These are phyloP conservation scores for Macrosteles quadrilineatus DNA, from an alignment of 1,140 invertebrate genomes.

Conservation along the genomic window DNA sequence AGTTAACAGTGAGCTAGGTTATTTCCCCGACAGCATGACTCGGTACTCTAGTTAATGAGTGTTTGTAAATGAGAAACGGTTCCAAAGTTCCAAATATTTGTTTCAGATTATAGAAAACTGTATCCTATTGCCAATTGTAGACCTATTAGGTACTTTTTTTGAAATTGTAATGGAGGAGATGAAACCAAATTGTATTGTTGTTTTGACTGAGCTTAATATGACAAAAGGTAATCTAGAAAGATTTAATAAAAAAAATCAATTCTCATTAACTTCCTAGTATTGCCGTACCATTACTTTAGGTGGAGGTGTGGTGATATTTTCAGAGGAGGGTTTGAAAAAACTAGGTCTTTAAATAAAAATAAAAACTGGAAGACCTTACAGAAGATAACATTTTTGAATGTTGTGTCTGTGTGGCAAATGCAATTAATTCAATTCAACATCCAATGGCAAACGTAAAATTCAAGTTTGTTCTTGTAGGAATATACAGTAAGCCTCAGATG, in stretches of 20 bases:
- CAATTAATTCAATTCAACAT: not conserved
- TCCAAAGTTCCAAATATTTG: not conserved
- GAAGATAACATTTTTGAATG: not conserved
- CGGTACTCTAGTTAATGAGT: not conserved
- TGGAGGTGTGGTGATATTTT: too few relatives aligned
- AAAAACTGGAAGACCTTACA: too few relatives aligned
- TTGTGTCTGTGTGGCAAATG: not conserved
- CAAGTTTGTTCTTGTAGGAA: too few relatives aligned
- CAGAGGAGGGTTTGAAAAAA: too few relatives aligned
- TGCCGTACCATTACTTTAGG: too few relatives aligned
- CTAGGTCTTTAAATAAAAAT: too few relatives aligned
- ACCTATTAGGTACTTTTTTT: not conserved
- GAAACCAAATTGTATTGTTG: not conserved
- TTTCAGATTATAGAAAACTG: not conserved
- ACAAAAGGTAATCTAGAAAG: too few relatives aligned
- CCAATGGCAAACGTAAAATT: too few relatives aligned
- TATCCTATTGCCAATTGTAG: not conserved
- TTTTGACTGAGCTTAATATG: not conserved
- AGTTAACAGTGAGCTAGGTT: not conserved
- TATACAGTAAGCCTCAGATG: too few relatives aligned
- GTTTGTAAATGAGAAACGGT: not conserved
- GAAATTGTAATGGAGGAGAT: not conserved
- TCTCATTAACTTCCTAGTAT: too few relatives aligned
- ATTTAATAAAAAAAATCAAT: not conserved
- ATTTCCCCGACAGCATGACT: not conserved